Conservation (phyloP, 1,140 invertebrate genomes). For the Pemphigus obesinymphae region DNA sequence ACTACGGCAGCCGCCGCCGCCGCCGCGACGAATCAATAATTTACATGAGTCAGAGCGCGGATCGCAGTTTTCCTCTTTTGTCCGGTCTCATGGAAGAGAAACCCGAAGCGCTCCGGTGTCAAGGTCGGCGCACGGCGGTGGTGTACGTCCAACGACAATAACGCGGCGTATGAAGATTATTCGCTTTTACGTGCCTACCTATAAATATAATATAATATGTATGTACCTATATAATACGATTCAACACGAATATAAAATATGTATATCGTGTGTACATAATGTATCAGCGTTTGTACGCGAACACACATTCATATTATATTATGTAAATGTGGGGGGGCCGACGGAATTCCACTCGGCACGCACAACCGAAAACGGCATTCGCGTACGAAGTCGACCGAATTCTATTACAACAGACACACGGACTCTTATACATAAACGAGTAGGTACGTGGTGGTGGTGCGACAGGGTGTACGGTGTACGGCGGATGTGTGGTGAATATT, state of each 20-base stretch:
- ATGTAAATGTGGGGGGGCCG: too few relatives aligned
- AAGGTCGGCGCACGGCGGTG: background rate
- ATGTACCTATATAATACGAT: background rate
- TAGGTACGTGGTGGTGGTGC: too few relatives aligned
- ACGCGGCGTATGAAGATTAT: background rate
- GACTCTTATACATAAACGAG: too few relatives aligned
- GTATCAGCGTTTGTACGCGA: too few relatives aligned
- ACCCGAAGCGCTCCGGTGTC: background rate
- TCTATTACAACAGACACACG: too few relatives aligned
- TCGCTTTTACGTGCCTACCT: background rate
- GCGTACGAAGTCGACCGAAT: too few relatives aligned
- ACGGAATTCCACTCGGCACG: too few relatives aligned
- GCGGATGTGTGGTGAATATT: too few relatives aligned
- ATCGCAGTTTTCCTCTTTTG: conserved; percentile 11
- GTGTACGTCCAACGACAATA: background rate
- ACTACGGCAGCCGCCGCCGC: background rate
- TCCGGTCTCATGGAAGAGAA: conserved; percentile 37
- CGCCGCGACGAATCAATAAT: conserved; percentile 32
- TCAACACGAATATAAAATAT: too few relatives aligned
- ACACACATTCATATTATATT: too few relatives aligned
- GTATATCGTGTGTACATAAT: background rate
- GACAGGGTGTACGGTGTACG: too few relatives aligned
- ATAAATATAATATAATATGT: background rate
- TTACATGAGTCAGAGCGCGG: conserved; percentile 33
- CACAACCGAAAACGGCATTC: too few relatives aligned